Percentiles rank a stretch among this genome's conserved stretches.
Evolutionary conservation across 2,113 vertebrate species (phyloP).

Genomic region (Hemicordylus capensis): DNA sequence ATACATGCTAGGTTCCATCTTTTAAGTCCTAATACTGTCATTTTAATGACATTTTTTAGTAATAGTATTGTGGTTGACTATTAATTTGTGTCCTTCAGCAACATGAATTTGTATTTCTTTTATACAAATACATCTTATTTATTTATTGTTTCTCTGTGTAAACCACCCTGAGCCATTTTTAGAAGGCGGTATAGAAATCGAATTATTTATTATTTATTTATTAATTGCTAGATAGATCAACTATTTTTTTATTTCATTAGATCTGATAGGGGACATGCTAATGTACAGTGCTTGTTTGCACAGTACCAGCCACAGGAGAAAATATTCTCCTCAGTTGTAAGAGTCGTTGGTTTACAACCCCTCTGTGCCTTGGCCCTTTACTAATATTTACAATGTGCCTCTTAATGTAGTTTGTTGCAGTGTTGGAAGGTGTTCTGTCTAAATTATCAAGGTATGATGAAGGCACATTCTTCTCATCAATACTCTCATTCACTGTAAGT

Average conservation of each 20-base stretch:
- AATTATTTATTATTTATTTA: too few relatives aligned
- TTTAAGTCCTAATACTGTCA: background rate
- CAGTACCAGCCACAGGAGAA: background rate
- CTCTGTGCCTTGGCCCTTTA: conserved; percentile 1
- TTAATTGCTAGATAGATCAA: background rate
- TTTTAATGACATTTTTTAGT: background rate
- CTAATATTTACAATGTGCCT: conserved; percentile 41
- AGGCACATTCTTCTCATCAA: conserved; percentile 96
- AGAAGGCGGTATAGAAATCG: too few relatives aligned
- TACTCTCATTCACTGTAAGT: conserved; percentile 98
- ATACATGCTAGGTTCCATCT: background rate
- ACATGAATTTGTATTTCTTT: background rate
- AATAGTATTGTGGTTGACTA: too few relatives aligned
- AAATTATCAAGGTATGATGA: conserved; percentile 96
- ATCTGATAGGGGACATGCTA: background rate
- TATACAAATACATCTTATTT: too few relatives aligned
- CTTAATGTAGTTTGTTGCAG: conserved; percentile 83
- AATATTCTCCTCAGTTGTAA: background rate
- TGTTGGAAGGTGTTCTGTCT: conserved; percentile 90
- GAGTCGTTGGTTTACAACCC: background rate
- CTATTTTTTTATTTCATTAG: fast-evolving
- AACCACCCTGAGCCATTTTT: too few relatives aligned
- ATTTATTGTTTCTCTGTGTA: too few relatives aligned
- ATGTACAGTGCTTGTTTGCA: background rate
- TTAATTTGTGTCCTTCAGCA: background rate